Evolutionary conservation across 92 coral and sea anemone species (phyloP).

Genomic region (Actinernus sp.): DNA sequence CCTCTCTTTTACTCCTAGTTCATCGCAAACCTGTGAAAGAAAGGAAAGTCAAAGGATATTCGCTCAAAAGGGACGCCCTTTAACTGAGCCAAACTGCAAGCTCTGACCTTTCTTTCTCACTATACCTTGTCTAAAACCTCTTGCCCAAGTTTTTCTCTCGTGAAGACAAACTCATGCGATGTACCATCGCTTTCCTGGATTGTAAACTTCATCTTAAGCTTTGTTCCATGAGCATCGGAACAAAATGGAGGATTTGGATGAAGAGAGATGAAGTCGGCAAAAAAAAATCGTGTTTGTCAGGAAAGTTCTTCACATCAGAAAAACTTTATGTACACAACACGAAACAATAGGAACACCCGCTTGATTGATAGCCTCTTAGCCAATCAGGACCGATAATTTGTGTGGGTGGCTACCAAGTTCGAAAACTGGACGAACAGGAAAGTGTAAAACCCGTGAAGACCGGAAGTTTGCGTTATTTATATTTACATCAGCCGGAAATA

Average conservation of each 20-base stretch:
- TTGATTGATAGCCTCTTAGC: constrained; percentile 58
- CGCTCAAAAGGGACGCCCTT: not conserved
- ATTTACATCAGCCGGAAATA: not conserved
- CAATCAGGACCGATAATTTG: constrained; percentile 67
- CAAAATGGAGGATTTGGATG: constrained; percentile 31
- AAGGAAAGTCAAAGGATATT: not conserved
- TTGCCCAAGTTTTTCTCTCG: constrained; percentile 93
- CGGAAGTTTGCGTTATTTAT: not conserved
- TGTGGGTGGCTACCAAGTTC: constrained; percentile 17
- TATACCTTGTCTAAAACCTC: constrained; percentile 95
- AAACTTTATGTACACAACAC: constrained; percentile 46
- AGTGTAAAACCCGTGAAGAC: not conserved
- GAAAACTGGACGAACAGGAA: constrained; percentile 42
- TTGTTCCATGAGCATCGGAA: constrained; percentile 14
- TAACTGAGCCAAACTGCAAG: not conserved
- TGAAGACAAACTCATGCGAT: constrained; percentile 89
- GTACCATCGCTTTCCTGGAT: constrained; percentile 89
- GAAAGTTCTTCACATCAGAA: constrained; percentile 21
- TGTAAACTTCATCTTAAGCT: constrained; percentile 79
- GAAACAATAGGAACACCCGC: constrained; percentile 60
- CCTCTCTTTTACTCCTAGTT: constrained; percentile 88
- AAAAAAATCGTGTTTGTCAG: constrained; percentile 19
- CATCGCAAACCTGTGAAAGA: constrained; percentile 82
- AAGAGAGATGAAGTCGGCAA: constrained; percentile 21
- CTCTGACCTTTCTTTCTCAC: constrained; percentile 7